These are phyloP conservation scores for Rana temporaria DNA, from an alignment of 2,113 vertebrate genomes.

Conservation along the genomic window DNA sequence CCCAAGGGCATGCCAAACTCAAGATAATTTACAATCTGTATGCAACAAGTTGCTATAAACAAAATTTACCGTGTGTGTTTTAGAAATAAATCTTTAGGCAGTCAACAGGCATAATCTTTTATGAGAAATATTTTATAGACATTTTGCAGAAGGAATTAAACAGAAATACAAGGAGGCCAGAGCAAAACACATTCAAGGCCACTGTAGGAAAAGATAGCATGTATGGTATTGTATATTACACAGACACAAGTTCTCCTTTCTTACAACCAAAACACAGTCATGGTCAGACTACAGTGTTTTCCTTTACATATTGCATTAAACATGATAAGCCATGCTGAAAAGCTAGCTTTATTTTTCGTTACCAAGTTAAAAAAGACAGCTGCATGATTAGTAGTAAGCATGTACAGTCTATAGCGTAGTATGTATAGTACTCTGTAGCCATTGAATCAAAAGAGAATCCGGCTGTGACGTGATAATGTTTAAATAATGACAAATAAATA, in stretches of 20 bases:
- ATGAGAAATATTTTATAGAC: neutral
- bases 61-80: conserved; percentile 1
- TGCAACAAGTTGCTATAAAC: conserved; percentile 39
- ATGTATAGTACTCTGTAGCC: neutral
- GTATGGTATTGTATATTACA: neutral
- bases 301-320: conserved; percentile 22
- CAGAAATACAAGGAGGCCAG: neutral
- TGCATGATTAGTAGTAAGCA: neutral
- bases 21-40: conserved; percentile 28
- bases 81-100: neutral
- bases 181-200: conserved; percentile 46
- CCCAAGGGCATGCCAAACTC: conserved; percentile 8
- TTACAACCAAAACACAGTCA: conserved; percentile 66
- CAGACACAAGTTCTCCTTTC: conserved; percentile 54
- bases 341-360: neutral
- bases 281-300: conserved; percentile 42
- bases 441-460: neutral
- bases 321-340: conserved; percentile 26
- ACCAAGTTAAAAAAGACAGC: neutral
- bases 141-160: neutral
- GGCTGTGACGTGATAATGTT: conserved; percentile 9
- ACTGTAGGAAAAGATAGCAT: conserved; percentile 5
- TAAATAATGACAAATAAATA: conserved; percentile 54
- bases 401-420: neutral
- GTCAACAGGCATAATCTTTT: neutral